These are phyloP conservation scores for Tetranychus cinnabarinus DNA, from an alignment of 1,140 invertebrate species.

Conservation along the genomic window DNA sequence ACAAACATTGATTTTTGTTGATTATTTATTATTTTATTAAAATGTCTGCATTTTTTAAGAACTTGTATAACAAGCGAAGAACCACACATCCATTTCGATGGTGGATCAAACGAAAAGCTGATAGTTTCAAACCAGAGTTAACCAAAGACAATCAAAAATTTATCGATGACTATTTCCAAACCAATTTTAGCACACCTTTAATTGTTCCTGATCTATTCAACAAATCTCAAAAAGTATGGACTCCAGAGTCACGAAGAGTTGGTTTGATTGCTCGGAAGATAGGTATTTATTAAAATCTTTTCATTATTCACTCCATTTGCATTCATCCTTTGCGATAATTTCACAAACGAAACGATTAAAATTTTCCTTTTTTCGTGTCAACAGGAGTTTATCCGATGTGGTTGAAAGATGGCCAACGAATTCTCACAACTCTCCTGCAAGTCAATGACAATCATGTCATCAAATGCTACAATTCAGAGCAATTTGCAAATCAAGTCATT, in stretches of 20 bases:
- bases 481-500: slow-evolving; percentile 23
- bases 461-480: slow-evolving; percentile 61
- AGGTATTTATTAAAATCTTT: slow-evolving; percentile 29
- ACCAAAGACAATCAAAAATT: slow-evolving; percentile 57
- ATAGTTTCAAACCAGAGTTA: slow-evolving; percentile 30
- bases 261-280: slow-evolving; percentile 82
- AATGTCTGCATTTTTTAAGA: no score
- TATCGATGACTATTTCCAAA: slow-evolving; percentile 45
- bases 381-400: slow-evolving; percentile 47
- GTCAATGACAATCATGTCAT: slow-evolving; percentile 87
- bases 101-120: slow-evolving; percentile 13
- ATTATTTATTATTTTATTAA: no score
- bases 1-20: no score
- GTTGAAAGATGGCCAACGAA: slow-evolving; percentile 54
- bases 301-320: no score
- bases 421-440: slow-evolving; percentile 58
- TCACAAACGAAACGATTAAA: no score
- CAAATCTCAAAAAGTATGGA: slow-evolving; percentile 31
- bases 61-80: slow-evolving; percentile 11
- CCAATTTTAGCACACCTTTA: slow-evolving; percentile 28
- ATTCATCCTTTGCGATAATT: no score
- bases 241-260: slow-evolving; percentile 32
- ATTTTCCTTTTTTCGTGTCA: not conserved
- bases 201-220: slow-evolving; percentile 31
- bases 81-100: slow-evolving; percentile 14